phyloP scores from a whole-genome alignment of 2,797 vertebrate species.

The Vultur gryphus region DNA sequence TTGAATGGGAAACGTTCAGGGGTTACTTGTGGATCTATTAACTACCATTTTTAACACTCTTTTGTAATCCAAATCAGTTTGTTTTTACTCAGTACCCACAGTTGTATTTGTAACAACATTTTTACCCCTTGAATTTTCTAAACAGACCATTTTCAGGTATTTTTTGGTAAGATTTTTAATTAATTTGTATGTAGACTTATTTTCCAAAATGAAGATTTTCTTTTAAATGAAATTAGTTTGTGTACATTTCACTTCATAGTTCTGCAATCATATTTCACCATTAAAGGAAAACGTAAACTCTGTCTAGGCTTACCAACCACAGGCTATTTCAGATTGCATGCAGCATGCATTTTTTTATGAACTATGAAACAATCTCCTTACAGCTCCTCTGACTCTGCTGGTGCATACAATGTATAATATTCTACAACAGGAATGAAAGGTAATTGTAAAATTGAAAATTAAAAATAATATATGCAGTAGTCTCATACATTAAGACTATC shows the following conservation, averaged over 20 bases:
- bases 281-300: not conserved
- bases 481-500: slow-evolving; percentile 63
- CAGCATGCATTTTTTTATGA: slow-evolving; percentile 5
- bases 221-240: not conserved
- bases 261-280: not conserved
- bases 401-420: not conserved
- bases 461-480: slow-evolving; percentile 36
- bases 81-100: not conserved
- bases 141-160: not conserved
- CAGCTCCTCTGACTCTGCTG: slow-evolving; percentile 44
- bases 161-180: not conserved
- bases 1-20: not conserved
- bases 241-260: not conserved
- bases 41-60: not conserved
- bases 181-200: not conserved
- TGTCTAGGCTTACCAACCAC: not conserved
- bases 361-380: slow-evolving; percentile 56
- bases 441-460: slow-evolving; percentile 64
- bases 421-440: slow-evolving; percentile 37
- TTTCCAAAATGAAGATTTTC: not conserved
- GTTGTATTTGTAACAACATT: not conserved
- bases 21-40: not conserved
- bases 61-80: not conserved
- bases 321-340: not conserved
- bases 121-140: not conserved